Percentiles rank a stretch among this genome's conserved stretches.
Evolutionary conservation across 2,113 vertebrate genomes (phyloP).

Genomic region (Lamprologus lemairii): DNA sequence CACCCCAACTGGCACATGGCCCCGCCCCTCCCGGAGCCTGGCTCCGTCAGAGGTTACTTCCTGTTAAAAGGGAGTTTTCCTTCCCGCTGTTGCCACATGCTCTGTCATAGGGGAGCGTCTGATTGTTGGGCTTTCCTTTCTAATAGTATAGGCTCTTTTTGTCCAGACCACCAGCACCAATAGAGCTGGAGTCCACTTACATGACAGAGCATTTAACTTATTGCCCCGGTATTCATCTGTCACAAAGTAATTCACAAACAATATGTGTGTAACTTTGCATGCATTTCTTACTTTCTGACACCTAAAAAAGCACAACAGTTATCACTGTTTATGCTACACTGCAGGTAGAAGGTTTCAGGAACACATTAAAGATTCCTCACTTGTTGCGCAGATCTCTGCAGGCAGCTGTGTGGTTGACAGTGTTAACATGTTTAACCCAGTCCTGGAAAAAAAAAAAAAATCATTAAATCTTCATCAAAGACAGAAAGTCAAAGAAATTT

Average conservation of each 20-base stretch:
- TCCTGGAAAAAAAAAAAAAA: slow-evolving; percentile 63
- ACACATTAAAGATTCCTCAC: slow-evolving; percentile 66
- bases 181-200: not conserved
- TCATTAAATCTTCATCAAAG: not conserved
- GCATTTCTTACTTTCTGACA: not conserved
- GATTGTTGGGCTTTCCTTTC: not conserved
- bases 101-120: not conserved
- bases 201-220: not conserved
- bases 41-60: not conserved
- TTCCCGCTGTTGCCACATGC: not conserved
- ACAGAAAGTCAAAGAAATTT: not conserved
- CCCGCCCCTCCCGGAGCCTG: not conserved
- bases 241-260: not conserved
- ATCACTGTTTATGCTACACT: not conserved
- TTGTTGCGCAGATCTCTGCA: slow-evolving; percentile 82
- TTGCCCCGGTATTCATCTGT: not conserved
- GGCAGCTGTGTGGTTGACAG: slow-evolving; percentile 80
- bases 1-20: not conserved
- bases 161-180: not conserved
- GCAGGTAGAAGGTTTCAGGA: not conserved
- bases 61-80: not conserved
- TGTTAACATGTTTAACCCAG: slow-evolving; percentile 86
- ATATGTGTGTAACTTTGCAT: not conserved
- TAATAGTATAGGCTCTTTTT: not conserved
- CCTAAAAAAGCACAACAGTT: not conserved